Percentiles rank a stretch among this genome's conserved stretches.
Evolutionary conservation across 2,888 invertebrate genomes (phyloP).

Genomic region (Leucoma salicis): DNA sequence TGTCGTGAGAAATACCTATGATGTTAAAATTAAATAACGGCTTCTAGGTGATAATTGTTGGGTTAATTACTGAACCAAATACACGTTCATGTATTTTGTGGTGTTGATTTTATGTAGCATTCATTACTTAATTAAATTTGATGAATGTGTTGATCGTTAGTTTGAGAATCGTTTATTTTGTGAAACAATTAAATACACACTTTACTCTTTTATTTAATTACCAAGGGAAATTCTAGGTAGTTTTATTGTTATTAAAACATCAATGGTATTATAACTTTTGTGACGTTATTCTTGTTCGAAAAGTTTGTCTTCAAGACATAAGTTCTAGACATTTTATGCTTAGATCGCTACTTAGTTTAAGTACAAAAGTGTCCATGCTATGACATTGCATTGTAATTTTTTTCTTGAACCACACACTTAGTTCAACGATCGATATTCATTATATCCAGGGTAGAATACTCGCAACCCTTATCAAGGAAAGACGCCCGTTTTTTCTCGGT

Average conservation of each 20-base stretch:
- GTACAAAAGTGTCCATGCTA: no score
- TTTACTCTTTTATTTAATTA: not conserved
- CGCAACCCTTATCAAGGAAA: conserved; percentile 81
- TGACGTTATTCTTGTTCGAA: no score
- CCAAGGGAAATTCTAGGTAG: not conserved
- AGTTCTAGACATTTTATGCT: no score
- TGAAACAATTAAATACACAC: not conserved
- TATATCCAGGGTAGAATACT: conserved; percentile 62
- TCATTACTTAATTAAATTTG: conserved; percentile 29
- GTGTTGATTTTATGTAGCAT: conserved; percentile 34
- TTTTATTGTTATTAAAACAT: not conserved
- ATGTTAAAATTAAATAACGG: conserved; percentile 35
- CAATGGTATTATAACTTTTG: no score
- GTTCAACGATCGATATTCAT: conserved; percentile 68
- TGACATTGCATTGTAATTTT: conserved; percentile 12
- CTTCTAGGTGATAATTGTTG: conserved; percentile 42
- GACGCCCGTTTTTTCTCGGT: conserved; percentile 81
- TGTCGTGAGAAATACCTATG: conserved; percentile 43
- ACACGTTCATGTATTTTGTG: conserved; percentile 19
- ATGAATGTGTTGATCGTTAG: conserved; percentile 20
- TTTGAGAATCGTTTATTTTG: not conserved
- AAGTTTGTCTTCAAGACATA: no score
- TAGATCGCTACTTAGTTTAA: no score
- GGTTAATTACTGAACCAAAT: conserved; percentile 35
- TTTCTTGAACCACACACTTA: conserved; percentile 28